Percentiles rank a stretch among this genome's conserved stretches.
Evolutionary conservation across 2,113 vertebrate species (phyloP).

Genomic region (Pseudorasbora parva): DNA sequence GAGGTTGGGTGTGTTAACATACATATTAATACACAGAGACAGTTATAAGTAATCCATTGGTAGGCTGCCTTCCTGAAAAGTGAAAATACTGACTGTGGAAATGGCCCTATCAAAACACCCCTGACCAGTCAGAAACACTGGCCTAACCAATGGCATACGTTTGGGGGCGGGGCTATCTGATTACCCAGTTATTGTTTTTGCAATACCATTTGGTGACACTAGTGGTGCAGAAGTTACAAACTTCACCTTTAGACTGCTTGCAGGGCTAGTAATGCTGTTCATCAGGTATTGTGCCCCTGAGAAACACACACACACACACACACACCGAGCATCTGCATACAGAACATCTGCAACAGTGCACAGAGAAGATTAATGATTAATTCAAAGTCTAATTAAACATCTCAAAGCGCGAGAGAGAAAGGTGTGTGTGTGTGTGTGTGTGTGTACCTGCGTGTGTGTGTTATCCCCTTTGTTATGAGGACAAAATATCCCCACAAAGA

Average conservation of each 20-base stretch:
- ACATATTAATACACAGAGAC: not conserved
- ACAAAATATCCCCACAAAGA: no score
- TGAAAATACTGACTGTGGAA: not conserved
- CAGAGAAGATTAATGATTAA: slow-evolving; percentile 66
- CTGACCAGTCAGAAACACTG: not conserved
- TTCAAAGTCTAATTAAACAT: slow-evolving; percentile 68
- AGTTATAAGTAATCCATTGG: not conserved
- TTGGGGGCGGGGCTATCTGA: not conserved
- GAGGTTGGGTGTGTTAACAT: not conserved
- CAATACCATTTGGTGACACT: slow-evolving; percentile 1
- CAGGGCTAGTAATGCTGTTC: not conserved
- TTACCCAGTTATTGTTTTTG: slow-evolving; percentile 5
- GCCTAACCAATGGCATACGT: not conserved
- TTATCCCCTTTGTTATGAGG: no score
- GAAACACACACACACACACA: not conserved
- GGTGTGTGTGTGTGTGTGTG: slow-evolving; percentile 55
- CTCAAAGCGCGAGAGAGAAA: not conserved
- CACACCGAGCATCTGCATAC: not conserved
- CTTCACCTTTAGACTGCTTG: not conserved
- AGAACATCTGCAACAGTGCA: slow-evolving; percentile 27
- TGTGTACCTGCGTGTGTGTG: no score
- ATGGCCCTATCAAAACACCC: not conserved
- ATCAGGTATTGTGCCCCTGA: not conserved
- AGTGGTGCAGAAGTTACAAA: not conserved
- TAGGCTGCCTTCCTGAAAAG: not conserved